Conservation (phyloP, 2,797 vertebrate genomes). For the Ataeniobius toweri region DNA sequence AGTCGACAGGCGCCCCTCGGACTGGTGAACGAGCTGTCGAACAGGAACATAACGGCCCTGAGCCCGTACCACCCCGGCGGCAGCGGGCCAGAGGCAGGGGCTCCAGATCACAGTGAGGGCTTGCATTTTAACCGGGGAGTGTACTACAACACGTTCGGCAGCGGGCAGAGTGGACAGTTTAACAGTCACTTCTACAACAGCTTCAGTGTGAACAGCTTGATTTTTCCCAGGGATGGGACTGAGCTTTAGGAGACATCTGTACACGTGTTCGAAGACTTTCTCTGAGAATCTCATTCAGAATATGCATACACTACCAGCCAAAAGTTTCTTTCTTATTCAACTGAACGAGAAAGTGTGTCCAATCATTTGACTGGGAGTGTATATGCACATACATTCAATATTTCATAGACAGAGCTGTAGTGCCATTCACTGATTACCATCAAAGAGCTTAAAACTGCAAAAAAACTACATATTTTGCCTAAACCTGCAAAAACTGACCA, state of each 20-base stretch:
- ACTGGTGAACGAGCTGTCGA: constrained; percentile 85
- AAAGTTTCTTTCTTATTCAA: no score
- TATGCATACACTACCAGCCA: neutral
- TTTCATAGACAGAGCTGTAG: neutral
- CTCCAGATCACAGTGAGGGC: constrained; percentile 70
- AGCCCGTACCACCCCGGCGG: constrained; percentile 81
- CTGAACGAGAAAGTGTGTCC: no score
- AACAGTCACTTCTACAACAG: constrained; percentile 93
- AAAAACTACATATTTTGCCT: neutral
- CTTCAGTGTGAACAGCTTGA: constrained; percentile 95
- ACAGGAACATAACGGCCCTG: constrained; percentile 88
- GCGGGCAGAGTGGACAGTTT: constrained; percentile 86
- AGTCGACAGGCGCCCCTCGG: constrained; percentile 81
- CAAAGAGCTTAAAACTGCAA: neutral
- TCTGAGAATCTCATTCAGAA: neutral
- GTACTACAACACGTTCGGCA: constrained; percentile 89
- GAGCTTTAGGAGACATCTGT: constrained; percentile 82
- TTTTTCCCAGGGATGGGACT: constrained; percentile 92
- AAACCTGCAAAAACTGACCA: neutral
- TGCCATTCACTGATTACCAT: neutral
- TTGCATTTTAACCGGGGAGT: constrained; percentile 83
- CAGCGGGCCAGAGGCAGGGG: constrained; percentile 61
- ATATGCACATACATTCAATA: neutral
- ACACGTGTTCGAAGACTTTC: neutral
- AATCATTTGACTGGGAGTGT: no score